Evolutionary conservation across 2,113 vertebrate species (phyloP).

Genomic region (Hystrix cristata): DNA sequence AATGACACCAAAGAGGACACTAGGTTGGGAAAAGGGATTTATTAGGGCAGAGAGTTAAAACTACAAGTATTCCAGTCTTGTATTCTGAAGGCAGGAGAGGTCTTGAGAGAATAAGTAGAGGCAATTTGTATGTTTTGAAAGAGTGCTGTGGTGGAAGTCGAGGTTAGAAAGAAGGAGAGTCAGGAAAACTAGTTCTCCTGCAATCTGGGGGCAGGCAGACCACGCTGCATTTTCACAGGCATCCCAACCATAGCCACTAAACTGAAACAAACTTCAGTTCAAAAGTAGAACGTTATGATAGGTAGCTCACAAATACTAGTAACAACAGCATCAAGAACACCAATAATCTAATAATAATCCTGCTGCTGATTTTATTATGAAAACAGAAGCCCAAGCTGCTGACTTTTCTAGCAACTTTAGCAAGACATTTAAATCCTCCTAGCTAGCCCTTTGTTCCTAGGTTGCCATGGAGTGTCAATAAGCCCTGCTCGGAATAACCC

Average conservation of each 20-base stretch:
- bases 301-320: not conserved
- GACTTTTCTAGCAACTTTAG: slow-evolving; percentile 78
- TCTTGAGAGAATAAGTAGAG: not conserved
- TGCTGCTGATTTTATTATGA: slow-evolving; percentile 49
- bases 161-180: not conserved
- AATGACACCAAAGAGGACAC: too few relatives aligned
- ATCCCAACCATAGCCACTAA: not conserved
- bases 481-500: slow-evolving; percentile 83
- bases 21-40: not conserved
- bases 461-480: slow-evolving; percentile 85
- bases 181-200: not conserved
- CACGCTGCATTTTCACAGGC: not conserved
- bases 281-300: not conserved
- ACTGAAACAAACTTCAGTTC: not conserved
- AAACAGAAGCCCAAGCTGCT: slow-evolving; percentile 55
- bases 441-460: slow-evolving; percentile 79
- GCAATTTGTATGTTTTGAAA: not conserved
- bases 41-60: not conserved
- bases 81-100: not conserved
- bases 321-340: not conserved
- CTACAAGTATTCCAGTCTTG: not conserved
- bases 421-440: slow-evolving; percentile 70
- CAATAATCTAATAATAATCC: slow-evolving; percentile 37
- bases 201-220: not conserved
- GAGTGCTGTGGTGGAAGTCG: not conserved